Evolutionary conservation across 1,140 invertebrate species (phyloP).

Genomic region (Chrysopa pallens): DNA sequence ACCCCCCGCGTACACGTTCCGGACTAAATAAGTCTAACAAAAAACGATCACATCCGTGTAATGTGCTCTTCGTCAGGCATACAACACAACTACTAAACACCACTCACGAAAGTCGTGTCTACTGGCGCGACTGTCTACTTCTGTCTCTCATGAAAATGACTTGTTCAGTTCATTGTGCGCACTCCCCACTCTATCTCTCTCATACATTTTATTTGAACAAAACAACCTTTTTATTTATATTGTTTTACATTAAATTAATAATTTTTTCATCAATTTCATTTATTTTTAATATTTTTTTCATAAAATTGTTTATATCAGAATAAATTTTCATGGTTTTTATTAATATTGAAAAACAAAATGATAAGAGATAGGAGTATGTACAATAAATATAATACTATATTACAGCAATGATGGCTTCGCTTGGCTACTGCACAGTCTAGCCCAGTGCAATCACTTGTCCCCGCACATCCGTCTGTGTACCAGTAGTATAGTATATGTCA

Average conservation of each 20-base stretch:
- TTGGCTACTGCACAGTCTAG: conserved; percentile 34
- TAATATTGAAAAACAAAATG: neutral
- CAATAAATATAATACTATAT: conserved; percentile 24
- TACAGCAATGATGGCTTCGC: conserved; percentile 18
- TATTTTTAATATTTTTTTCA: neutral
- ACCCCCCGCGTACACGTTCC: no score
- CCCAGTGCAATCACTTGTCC: conserved; percentile 17
- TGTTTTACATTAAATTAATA: neutral
- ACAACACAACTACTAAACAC: no score
- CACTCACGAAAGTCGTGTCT: no score
- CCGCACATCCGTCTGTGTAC: neutral
- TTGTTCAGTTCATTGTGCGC: no score
- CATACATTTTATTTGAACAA: neutral
- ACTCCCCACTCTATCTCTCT: neutral
- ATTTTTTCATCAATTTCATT: neutral
- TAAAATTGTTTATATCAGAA: neutral
- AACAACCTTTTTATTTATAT: neutral
- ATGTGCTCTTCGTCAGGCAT: no score
- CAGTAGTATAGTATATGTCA: neutral
- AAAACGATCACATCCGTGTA: no score
- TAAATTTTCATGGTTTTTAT: neutral
- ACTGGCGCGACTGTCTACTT: no score
- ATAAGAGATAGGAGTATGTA: conserved; percentile 20
- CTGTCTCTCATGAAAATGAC: no score
- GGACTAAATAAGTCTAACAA: no score